Base-by-base conservation (phyloP, 2,888 invertebrate species). In the Scaptomyza caliginosa region DNA sequence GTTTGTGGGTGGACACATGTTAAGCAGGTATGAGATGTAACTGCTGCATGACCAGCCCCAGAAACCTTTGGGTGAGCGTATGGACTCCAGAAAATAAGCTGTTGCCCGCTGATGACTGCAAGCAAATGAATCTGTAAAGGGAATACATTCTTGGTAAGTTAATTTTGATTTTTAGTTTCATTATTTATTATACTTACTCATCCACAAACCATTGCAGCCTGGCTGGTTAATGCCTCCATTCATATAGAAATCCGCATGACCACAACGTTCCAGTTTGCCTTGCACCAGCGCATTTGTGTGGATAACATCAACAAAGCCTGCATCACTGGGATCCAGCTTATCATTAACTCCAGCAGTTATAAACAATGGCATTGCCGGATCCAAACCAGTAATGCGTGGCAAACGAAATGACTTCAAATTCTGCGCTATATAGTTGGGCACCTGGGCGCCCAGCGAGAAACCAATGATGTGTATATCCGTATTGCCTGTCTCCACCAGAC, bases 321-420 rank as follows among this genome's bases (percentile, higher is more conserved):
- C 95, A 79, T 95, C 95, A 0, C 91, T 89, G 1, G 93, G 88
- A 84, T 94, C 94, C 49, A 95, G 85, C 78, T 94, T 94, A 40
- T 93, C 92, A 38, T 92, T 91, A 30, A 88, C 79, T 67, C 92
- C 81, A 11, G 93, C 92, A 32, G 93, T 93, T 4, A 93, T 91
- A 81, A 95, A 95, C 1, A 95, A 90, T 0, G 95, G 95, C 90
- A 95, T 92, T 0, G 95, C 95, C 0, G 95, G 95, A 90, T 95
- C 95, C n/a, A 91, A 69, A 2, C 92, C 94, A 0, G 94, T 94
- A 60, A 94, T 94, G 54, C 94, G 91, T 0, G 93, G 91, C 10
- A 94, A 59, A 68, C 91, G 91, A 78, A 93, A 93, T 0, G 93
- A 93, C 1, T 86, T 89, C 17, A 94, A 78, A 40, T 89, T 88